Conservation (phyloP, 2,113 vertebrate genomes). For the Stomatorhinus ivindoensis region DNA sequence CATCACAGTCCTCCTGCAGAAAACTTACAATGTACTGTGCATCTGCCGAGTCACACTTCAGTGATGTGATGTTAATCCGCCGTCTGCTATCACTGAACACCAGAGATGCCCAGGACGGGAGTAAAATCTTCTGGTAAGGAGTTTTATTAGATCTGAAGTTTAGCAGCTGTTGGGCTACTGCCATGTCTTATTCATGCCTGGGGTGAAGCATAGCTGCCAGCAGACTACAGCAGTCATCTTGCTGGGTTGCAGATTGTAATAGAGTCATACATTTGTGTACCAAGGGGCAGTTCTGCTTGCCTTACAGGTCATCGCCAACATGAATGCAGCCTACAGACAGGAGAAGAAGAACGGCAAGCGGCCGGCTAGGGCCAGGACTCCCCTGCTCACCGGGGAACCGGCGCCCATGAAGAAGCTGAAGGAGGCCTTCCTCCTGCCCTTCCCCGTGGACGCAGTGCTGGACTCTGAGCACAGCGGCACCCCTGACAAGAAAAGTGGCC, state of each 20-base stretch:
- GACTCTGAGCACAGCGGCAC: conserved; percentile 52
- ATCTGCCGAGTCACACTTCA: not conserved
- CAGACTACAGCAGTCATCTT: not conserved
- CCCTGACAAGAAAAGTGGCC: conserved; percentile 43
- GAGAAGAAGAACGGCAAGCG: conserved; percentile 64
- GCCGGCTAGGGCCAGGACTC: conserved; percentile 49
- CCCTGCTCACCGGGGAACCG: conserved; percentile 41
- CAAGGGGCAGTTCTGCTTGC: not conserved
- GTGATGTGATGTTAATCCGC: not conserved
- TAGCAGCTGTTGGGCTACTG: not conserved
- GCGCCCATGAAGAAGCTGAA: conserved; percentile 66
- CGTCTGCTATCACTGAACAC: not conserved
- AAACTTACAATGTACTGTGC: not conserved
- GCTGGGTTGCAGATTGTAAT: not conserved
- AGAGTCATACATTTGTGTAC: not conserved
- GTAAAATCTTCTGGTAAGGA: not conserved
- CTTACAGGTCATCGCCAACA: conserved; percentile 70
- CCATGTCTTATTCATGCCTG: not conserved
- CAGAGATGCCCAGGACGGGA: not conserved
- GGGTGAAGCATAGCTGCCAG: not conserved
- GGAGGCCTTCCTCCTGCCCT: conserved; percentile 65
- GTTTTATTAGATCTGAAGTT: not conserved
- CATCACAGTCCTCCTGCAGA: not conserved
- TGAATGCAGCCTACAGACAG: conserved; percentile 67
- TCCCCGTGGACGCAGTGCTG: conserved; percentile 70